Conservation (phyloP, 1,140 invertebrate species). For the Cyrtorhinus lividipennis region DNA sequence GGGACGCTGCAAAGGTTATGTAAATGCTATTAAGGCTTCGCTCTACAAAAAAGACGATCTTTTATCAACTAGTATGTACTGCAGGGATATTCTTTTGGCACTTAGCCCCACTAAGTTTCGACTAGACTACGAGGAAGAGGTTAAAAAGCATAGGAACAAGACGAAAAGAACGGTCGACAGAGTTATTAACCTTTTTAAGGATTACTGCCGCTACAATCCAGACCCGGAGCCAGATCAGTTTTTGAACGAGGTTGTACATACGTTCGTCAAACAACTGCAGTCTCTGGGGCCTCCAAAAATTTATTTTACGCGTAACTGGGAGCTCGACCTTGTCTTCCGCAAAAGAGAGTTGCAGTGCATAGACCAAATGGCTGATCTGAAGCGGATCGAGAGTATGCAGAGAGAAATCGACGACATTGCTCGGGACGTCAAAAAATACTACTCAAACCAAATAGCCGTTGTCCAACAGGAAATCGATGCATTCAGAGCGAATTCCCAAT, state of each 20-base stretch:
- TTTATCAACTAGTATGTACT: not conserved
- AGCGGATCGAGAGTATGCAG: not conserved
- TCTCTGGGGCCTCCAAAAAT: slow-evolving; percentile 5
- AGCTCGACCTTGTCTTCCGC: slow-evolving; percentile 6
- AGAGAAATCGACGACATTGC: not conserved
- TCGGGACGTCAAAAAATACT: not conserved
- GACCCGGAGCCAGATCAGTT: not conserved
- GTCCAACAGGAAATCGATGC: not conserved
- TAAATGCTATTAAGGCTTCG: not conserved
- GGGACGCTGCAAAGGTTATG: not conserved
- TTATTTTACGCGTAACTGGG: slow-evolving; percentile 4
- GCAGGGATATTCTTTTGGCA: not conserved
- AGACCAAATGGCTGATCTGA: not conserved
- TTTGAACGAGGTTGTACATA: not conserved
- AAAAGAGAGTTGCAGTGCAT: slow-evolving; percentile 1
- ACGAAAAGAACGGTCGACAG: not conserved
- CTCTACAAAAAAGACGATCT: slow-evolving; percentile 2
- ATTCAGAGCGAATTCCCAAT: not conserved
- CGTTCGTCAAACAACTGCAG: not conserved
- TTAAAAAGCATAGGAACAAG: not conserved
- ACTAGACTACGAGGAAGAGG: slow-evolving; percentile 1
- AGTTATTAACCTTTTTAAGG: not conserved
- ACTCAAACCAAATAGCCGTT: not conserved
- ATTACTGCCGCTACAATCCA: not conserved
- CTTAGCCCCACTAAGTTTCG: slow-evolving; percentile 1